A percentile compares a stretch with the other conserved stretches of the same genome.
These are phyloP conservation scores for Phrixothrix hirtus DNA, from an alignment of 2,888 invertebrate genomes.

Conservation along the genomic window DNA sequence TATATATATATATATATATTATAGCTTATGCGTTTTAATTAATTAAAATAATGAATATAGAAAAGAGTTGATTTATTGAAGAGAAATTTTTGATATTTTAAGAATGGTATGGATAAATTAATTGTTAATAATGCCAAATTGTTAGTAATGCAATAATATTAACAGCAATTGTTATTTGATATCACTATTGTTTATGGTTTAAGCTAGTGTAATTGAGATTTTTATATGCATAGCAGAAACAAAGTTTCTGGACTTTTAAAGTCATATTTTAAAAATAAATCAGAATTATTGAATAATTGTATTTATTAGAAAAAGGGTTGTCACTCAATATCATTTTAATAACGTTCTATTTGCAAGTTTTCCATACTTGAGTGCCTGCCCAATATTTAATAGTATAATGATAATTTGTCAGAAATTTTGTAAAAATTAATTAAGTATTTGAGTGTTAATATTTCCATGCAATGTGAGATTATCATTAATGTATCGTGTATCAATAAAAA, in stretches of 20 bases:
- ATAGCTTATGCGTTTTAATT: too few relatives aligned
- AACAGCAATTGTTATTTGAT: slow-evolving; percentile 49
- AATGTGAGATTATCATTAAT: slow-evolving; percentile 45
- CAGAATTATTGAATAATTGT: slow-evolving; percentile 31
- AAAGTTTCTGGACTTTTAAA: slow-evolving; percentile 40
- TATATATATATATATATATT: too few relatives aligned
- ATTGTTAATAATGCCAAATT: slow-evolving; percentile 47
- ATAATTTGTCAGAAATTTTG: slow-evolving; percentile 40
- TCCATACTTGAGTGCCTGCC: slow-evolving; percentile 16
- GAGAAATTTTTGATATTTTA: slow-evolving; percentile 2
- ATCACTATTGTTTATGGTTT: slow-evolving; percentile 45
- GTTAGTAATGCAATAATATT: slow-evolving; percentile 48
- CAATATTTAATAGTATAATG: slow-evolving; percentile 22
- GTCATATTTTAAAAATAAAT: slow-evolving; percentile 37
- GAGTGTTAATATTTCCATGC: slow-evolving; percentile 45
- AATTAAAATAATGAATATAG: too few relatives aligned
- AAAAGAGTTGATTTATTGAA: slow-evolving; percentile 4
- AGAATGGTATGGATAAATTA: slow-evolving; percentile 30
- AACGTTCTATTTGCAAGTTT: slow-evolving; percentile 4
- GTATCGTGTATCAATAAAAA: slow-evolving; percentile 48
- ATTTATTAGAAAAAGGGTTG: slow-evolving; percentile 28
- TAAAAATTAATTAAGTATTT: slow-evolving; percentile 40
- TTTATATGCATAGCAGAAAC: slow-evolving; percentile 38
- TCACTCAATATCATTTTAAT: slow-evolving; percentile 2
- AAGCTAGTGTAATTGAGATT: slow-evolving; percentile 37